Percentiles rank a stretch among this genome's conserved stretches.
These are phyloP conservation scores for Dicrurus megarhynchus DNA, from an alignment of 2,113 vertebrate species.

Conservation along the genomic window DNA sequence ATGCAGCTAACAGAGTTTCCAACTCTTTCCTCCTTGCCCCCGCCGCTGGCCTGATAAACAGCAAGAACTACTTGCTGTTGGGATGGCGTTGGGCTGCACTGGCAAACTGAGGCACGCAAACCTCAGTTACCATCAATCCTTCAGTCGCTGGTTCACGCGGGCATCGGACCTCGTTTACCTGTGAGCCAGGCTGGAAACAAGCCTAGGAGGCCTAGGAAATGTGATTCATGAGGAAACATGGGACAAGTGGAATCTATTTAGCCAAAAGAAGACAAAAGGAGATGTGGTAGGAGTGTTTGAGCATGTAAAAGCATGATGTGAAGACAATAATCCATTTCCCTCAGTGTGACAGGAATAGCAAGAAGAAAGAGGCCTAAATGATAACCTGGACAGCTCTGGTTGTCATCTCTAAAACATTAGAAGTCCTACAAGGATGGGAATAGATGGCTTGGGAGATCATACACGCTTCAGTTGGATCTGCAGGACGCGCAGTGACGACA, in stretches of 20 bases:
- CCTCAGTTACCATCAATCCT: too few species aligned
- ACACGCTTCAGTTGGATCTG: not conserved
- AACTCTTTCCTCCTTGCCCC: too few species aligned
- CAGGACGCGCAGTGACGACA: not conserved
- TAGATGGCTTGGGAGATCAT: not conserved
- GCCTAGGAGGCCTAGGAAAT: not conserved
- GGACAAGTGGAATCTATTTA: not conserved
- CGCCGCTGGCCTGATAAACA: too few species aligned
- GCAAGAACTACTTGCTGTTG: too few species aligned
- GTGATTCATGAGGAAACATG: not conserved
- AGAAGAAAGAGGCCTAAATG: not conserved
- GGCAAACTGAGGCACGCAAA: too few species aligned
- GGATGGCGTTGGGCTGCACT: too few species aligned
- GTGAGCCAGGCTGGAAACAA: too few species aligned
- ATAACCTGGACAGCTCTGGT: not conserved
- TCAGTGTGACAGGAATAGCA: not conserved
- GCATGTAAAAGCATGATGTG: not conserved
- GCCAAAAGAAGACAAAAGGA: not conserved
- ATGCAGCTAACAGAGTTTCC: too few species aligned
- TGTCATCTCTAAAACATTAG: not conserved
- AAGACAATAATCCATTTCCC: not conserved
- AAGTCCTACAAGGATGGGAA: not conserved
- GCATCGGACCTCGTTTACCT: too few species aligned
- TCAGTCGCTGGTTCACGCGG: too few species aligned
- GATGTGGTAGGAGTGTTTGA: not conserved